A percentile compares a stretch with the other conserved stretches of the same genome.
phyloP scores from a whole-genome alignment of 1,140 invertebrate species.

The Drosophila arawakana region DNA sequence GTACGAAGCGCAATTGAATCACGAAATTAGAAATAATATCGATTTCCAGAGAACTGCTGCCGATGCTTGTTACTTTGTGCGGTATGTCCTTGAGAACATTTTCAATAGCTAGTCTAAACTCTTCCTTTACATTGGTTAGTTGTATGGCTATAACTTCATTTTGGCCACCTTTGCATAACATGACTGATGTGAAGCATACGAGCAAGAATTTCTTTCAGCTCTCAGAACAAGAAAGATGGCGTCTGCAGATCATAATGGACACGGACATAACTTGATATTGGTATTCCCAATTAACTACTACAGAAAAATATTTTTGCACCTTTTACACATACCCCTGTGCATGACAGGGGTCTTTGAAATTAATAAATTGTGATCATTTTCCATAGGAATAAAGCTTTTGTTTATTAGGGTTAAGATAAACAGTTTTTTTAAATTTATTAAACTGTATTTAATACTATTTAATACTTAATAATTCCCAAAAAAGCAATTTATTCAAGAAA shows the following conservation, averaged over 20 bases:
- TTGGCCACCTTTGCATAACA: slow-evolving; percentile 53
- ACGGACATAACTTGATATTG: slow-evolving; percentile 30
- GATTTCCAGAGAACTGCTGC: slow-evolving; percentile 35
- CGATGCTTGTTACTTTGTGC: slow-evolving; percentile 47
- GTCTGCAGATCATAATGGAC: slow-evolving; percentile 34
- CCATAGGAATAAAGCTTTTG: no score
- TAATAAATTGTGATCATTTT: no score
- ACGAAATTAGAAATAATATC: slow-evolving; percentile 42
- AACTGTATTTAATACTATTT: no score
- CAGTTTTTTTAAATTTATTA: no score
- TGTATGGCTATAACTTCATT: slow-evolving; percentile 37
- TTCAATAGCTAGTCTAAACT: background rate
- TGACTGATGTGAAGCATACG: slow-evolving; percentile 22
- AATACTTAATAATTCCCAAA: no score
- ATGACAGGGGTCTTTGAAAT: no score
- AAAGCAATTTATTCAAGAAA: no score
- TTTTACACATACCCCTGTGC: no score
- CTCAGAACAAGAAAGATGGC: slow-evolving; percentile 20
- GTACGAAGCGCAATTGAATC: slow-evolving; percentile 46
- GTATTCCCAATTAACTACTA: background rate
- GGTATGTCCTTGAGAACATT: slow-evolving; percentile 19
- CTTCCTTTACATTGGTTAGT: background rate
- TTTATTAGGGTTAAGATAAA: no score
- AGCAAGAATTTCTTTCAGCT: slow-evolving; percentile 72
- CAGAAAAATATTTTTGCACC: no score